Percentiles rank a stretch among this genome's conserved stretches.
Evolutionary conservation across 1,140 invertebrate species (phyloP).

Genomic region (Pogonus chalceus): DNA sequence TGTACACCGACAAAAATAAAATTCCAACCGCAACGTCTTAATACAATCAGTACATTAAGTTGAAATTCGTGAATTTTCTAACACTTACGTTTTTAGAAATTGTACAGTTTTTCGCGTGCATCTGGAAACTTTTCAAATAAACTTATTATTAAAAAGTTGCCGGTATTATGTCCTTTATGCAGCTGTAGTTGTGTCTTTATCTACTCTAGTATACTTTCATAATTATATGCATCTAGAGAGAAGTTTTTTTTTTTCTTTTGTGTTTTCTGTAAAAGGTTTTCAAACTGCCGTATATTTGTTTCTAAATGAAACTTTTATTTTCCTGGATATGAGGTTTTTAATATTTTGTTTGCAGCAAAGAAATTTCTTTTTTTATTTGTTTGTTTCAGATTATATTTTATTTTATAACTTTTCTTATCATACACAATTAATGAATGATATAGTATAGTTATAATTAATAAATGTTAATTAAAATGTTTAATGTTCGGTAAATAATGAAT

Average conservation of each 20-base stretch:
- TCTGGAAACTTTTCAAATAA: slow-evolving; percentile 3
- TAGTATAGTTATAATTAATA: background rate
- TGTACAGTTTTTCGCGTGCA: no score
- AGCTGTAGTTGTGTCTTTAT: background rate
- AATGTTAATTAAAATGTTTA: background rate
- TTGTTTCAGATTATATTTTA: background rate
- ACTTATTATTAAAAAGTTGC: slow-evolving; percentile 5
- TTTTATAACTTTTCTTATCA: background rate
- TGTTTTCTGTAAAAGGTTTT: slow-evolving; percentile 2
- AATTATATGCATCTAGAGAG: background rate
- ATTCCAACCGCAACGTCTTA: no score
- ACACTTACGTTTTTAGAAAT: no score
- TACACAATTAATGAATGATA: background rate
- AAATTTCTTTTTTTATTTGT: background rate
- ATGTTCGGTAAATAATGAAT: background rate
- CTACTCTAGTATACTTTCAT: background rate
- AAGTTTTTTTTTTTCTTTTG: background rate
- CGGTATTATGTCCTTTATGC: background rate
- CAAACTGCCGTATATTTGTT: slow-evolving; percentile 6
- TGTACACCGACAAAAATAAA: no score
- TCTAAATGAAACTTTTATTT: background rate
- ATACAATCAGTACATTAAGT: no score
- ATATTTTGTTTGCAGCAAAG: background rate
- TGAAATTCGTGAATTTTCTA: no score
- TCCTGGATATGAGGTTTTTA: background rate